Percentiles rank a stretch among this genome's conserved stretches.
Conservation (phyloP, 2,113 vertebrate genomes). For the Phasianus colchicus region DNA sequence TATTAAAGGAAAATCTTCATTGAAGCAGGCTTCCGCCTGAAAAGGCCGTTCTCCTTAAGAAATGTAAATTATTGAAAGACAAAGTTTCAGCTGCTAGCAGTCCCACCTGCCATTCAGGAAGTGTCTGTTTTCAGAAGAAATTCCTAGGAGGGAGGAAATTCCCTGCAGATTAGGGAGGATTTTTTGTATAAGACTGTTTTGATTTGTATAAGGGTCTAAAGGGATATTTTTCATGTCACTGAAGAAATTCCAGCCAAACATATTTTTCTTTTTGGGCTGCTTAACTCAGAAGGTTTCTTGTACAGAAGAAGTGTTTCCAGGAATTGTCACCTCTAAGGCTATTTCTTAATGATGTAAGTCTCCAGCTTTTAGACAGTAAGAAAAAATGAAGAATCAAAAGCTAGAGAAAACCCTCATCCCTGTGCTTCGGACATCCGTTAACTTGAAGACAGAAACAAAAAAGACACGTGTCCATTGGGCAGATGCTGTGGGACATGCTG, state of each 20-base stretch:
- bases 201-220: constrained; percentile 54
- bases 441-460: neutral
- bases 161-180: constrained; percentile 20
- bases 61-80: constrained; percentile 15
- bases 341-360: neutral
- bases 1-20: neutral
- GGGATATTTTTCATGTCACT: constrained; percentile 29
- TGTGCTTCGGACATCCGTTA: neutral
- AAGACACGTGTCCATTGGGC: neutral
- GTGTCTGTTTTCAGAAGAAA: constrained; percentile 52
- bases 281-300: neutral
- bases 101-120: constrained; percentile 51
- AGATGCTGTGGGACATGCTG: neutral
- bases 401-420: neutral
- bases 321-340: neutral
- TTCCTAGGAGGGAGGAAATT: constrained; percentile 43
- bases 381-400: neutral
- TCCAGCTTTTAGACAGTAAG: neutral
- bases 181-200: constrained; percentile 42
- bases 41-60: neutral
- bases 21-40: neutral
- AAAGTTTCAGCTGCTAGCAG: neutral
- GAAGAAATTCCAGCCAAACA: constrained; percentile 4
- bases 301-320: neutral
- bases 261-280: constrained; percentile 7